Evolutionary conservation across 1,140 invertebrate genomes (phyloP).

Genomic region (Spodoptera litura): DNA sequence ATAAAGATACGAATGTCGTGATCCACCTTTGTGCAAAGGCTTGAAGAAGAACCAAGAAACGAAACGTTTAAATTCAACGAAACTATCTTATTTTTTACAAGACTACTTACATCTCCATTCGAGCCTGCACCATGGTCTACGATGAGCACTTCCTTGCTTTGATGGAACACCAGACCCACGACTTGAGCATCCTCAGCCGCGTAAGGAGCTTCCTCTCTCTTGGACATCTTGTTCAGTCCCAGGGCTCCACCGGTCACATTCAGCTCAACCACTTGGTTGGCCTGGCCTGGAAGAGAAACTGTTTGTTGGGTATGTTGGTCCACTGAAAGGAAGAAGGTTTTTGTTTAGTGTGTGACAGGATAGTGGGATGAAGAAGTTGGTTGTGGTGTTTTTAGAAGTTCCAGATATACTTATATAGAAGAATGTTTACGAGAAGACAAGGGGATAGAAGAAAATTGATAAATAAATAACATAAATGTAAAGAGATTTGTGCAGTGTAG

Average conservation of each 20-base stretch:
- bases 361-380: too few relatives aligned
- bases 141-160: constrained; percentile 95
- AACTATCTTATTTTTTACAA: neutral
- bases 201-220: constrained; percentile 93
- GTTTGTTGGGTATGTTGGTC: constrained; percentile 18
- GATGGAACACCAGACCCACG: constrained; percentile 94
- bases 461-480: too few relatives aligned
- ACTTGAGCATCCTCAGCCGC: constrained; percentile 94
- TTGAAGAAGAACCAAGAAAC: too few relatives aligned
- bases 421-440: too few relatives aligned
- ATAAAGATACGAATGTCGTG: too few relatives aligned
- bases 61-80: neutral
- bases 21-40: too few relatives aligned
- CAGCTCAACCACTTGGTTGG: constrained; percentile 87
- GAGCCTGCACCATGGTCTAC: constrained; percentile 87
- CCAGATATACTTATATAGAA: too few relatives aligned
- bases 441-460: too few relatives aligned
- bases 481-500: too few relatives aligned
- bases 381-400: too few relatives aligned
- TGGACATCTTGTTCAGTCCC: constrained; percentile 92
- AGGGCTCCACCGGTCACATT: constrained; percentile 93
- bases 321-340: constrained; percentile 25
- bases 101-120: constrained; percentile 87
- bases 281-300: constrained; percentile 78
- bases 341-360: neutral